Conservation (phyloP, 2,113 vertebrate genomes). For the Hirundichthys speculiger region DNA sequence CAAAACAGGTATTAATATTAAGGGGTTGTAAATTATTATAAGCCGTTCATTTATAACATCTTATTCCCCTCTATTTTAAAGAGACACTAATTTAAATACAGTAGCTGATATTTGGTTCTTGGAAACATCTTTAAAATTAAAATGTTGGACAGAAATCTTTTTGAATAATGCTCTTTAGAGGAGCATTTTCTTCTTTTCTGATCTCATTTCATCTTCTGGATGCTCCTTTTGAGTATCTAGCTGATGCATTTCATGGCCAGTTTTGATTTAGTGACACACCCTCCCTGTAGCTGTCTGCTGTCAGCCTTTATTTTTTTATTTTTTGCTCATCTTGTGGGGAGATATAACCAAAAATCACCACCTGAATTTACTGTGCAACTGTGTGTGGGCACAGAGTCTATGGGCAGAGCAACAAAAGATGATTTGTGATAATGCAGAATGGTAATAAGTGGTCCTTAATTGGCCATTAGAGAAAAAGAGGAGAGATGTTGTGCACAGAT, state of each 20-base stretch:
- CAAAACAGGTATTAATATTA: too few relatives aligned
- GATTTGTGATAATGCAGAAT: constrained; percentile 71
- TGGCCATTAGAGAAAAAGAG: constrained; percentile 70
- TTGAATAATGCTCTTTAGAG: background rate
- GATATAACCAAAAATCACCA: constrained; percentile 4
- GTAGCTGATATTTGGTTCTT: too few relatives aligned
- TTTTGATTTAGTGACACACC: constrained; percentile 30
- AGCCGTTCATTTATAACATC: too few relatives aligned
- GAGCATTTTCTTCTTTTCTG: background rate
- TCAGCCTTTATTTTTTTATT: constrained; percentile 27
- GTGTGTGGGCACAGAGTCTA: constrained; percentile 51
- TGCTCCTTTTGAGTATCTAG: background rate
- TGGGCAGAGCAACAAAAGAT: constrained; percentile 48
- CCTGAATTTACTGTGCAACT: constrained; percentile 29
- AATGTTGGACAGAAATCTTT: background rate
- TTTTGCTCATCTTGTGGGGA: constrained; percentile 38
- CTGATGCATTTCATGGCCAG: constrained; percentile 1
- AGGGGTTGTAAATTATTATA: too few relatives aligned
- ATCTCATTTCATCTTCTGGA: background rate
- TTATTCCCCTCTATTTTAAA: too few relatives aligned
- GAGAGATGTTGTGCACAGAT: constrained; percentile 62
- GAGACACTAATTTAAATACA: too few relatives aligned
- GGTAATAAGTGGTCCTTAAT: constrained; percentile 74
- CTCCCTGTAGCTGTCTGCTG: constrained; percentile 10
- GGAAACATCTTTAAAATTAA: too few relatives aligned